Base-by-base conservation (phyloP, 1,140 invertebrate species). In the Drosophila gunungcola region DNA sequence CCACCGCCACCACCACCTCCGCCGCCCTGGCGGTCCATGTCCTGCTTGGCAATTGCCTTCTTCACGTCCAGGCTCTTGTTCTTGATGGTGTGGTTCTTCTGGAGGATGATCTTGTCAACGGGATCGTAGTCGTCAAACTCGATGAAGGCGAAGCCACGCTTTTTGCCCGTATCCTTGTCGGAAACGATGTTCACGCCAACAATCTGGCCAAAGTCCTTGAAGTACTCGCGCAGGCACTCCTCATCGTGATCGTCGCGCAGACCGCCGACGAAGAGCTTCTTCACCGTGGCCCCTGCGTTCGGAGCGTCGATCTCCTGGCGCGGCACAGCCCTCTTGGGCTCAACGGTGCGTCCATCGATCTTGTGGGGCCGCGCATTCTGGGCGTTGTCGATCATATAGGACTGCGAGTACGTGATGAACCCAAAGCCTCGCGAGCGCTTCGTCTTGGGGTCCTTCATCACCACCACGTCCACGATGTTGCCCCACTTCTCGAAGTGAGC, bases 381-480 rank as follows among this genome's bases (percentile, higher is more conserved):
- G 2, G 98, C 98, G 93, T 97, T 97, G 94, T 99, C 98, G 46
- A 99, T 97, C 97, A 98, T 98, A 73, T 96, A 95, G 10, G 97
- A 96, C 75, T 95, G 93, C 2, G 97, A 97, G 92, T 98, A 99
- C 1, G 98, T 99, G 29, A 99, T 98, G 91, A 99, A 99, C 12
- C 98, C 98, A 94, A 99, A 99, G 1, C 98, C 98, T 80, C 98
- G 94, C 0, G 98, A 99, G 64, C 96, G 93, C 82, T 97, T 97
- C 1, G 98, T 99, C 82, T 97, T 96, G 0, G 98, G 97, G 93
- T 99, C 98, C 91, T 98, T 98, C 98, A 99, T 99, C 0, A 99
- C 98, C 10, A 99, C 97, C 49, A 98, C 98, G 93, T 99, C 98
- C 0, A 98, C 97, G 78, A 99, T 98, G 91, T 98, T 97, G 25